These are phyloP conservation scores for Phyllostomus hastatus DNA, from an alignment of 2,113 vertebrate genomes.

Conservation along the genomic window DNA sequence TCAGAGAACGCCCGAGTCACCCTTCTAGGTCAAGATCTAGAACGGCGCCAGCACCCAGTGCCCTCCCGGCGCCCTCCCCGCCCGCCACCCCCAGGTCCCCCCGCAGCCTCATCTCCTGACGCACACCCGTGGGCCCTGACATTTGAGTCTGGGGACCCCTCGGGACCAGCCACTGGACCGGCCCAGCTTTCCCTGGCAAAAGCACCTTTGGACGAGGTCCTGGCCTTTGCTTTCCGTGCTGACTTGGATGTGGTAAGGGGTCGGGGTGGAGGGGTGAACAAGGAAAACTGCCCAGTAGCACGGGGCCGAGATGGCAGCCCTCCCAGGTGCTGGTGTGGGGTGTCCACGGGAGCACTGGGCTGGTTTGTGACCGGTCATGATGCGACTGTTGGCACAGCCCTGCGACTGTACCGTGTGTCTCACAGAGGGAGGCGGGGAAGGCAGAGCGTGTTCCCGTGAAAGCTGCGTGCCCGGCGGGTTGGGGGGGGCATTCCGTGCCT, in stretches of 20 bases:
- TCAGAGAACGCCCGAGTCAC: background rate
- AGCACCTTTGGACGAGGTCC: background rate
- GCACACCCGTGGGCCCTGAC: background rate
- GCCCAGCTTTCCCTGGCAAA: background rate
- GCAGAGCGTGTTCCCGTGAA: background rate
- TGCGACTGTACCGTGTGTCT: background rate
- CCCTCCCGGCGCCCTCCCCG: accelerated
- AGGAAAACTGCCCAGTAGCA: accelerated
- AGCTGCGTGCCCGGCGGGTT: background rate
- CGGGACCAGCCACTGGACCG: background rate
- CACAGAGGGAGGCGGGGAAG: background rate
- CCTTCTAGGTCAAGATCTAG: background rate
- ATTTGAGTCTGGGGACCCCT: background rate
- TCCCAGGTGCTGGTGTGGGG: background rate
- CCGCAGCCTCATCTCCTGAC: background rate
- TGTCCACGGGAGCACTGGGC: background rate
- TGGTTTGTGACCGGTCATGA: background rate
- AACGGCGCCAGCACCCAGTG: background rate
- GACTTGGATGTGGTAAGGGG: background rate
- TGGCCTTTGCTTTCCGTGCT: background rate
- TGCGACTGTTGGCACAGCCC: accelerated
- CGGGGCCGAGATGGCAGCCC: background rate
- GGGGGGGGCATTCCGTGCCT: background rate
- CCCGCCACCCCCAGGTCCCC: too few species aligned
- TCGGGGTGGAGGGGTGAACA: accelerated